Conservation (phyloP, 2,113 vertebrate species). For the Lepus timidus region DNA sequence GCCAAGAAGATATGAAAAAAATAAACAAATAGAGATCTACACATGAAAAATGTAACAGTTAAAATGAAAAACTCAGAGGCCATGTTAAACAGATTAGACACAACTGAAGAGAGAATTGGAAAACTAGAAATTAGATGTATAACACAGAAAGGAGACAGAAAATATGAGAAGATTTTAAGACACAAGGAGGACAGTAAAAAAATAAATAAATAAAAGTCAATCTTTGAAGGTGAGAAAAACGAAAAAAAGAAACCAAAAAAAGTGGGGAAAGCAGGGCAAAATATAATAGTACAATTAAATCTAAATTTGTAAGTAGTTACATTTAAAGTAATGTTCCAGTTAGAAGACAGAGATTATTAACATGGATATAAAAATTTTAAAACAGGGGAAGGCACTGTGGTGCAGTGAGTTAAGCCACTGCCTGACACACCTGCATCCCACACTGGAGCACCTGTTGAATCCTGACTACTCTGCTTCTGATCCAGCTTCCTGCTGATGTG, state of each 20-base stretch:
- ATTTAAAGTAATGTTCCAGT: conserved; percentile 29
- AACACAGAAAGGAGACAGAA: not conserved
- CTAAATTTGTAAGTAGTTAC: conserved; percentile 5
- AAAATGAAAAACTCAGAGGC: conserved; percentile 27
- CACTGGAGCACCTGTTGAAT: no score
- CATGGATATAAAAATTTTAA: not conserved
- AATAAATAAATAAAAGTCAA: not conserved
- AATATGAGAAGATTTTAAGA: not conserved
- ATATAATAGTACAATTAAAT: not conserved
- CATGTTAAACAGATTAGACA: not conserved
- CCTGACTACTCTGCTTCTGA: no score
- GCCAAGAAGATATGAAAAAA: not conserved
- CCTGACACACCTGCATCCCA: no score
- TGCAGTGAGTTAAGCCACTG: no score
- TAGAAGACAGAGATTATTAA: conserved; percentile 9
- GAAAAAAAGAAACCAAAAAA: not conserved
- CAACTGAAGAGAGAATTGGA: not conserved
- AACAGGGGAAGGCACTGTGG: no score
- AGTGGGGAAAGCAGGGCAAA: not conserved
- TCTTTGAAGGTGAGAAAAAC: not conserved
- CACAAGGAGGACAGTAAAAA: not conserved
- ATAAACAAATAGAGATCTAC: not conserved
- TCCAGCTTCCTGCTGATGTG: no score
- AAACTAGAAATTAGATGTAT: not conserved
- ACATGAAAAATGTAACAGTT: not conserved